Conservation (phyloP, 2,888 invertebrate genomes). For the Thelaira solivaga region DNA sequence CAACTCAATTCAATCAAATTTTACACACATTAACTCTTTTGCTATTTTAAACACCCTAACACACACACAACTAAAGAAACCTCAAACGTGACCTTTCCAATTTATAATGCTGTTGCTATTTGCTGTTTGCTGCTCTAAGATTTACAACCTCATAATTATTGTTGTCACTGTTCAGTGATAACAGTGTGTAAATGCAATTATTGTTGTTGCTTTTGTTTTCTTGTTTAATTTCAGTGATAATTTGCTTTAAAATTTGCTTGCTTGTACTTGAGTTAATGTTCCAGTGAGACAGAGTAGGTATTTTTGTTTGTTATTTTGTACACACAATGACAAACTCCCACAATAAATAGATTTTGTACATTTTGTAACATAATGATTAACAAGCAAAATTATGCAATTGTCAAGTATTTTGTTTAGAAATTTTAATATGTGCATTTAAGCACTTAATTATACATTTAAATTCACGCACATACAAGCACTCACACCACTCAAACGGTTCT, state of each 20-base stretch:
- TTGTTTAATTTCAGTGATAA: conserved; percentile 37
- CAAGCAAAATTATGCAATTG: conserved; percentile 57
- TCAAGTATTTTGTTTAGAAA: conserved; percentile 29
- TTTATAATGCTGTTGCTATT: neutral
- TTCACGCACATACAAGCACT: too few relatives aligned
- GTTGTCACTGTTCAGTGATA: neutral
- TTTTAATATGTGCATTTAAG: neutral
- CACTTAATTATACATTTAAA: neutral
- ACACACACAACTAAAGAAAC: neutral
- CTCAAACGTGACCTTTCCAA: conserved; percentile 45
- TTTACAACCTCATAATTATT: neutral
- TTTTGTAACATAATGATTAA: conserved; percentile 8
- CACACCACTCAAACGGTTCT: neutral
- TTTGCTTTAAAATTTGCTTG: conserved; percentile 18
- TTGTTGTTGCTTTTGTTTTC: too few relatives aligned
- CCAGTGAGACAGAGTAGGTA: neutral
- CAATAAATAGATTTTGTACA: too few relatives aligned
- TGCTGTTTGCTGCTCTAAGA: neutral
- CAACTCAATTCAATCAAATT: neutral
- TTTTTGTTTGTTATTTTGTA: neutral
- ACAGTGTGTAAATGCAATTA: conserved; percentile 1
- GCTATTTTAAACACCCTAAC: neutral
- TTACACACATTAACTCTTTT: neutral
- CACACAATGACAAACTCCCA: too few relatives aligned
- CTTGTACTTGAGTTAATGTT: neutral